Base-by-base conservation (phyloP, 2,888 invertebrate genomes). In the Pecten maximus region DNA sequence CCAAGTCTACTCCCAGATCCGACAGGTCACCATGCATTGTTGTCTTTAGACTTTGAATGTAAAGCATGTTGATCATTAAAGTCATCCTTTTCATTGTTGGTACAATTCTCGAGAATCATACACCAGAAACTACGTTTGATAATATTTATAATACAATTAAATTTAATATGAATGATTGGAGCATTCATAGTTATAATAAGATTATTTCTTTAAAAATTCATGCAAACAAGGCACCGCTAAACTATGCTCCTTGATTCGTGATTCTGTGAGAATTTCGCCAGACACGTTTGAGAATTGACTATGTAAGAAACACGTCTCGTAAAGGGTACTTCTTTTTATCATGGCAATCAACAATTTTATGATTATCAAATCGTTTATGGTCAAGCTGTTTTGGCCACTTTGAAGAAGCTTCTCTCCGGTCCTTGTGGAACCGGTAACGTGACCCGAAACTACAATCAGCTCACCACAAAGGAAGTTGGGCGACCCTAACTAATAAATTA, bases 291-390 rank as follows among this genome's bases (percentile, higher is more conserved):
- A 74, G 74, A 74, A 74, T 74, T 74, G 74, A 74, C 74, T 28
- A 10, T 6, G 16, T 74, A 74, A 74, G 74, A 74, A 28, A 28
- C 74, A 2, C 1, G 74, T 74, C 74, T 74, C 74, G 28, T 74
- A 74, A 74, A 74, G 74, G 74, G 74, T 74, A 35, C 74, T 74
- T 74, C 74, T 74, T 74, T 54, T 74, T 74, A 74, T 74, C 74
- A 10, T 74, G 74, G 35, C 74, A 28, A 74, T 74, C 74, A 74
- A 74, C 74, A 74, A 35, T 74, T 74, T 74, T 74, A 35, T 74
- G 74, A 74, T 74, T 28, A 74, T 74, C 74, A 74, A 74, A 74
- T 74, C 74, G 74, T 74, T 74, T 74, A 35, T 74, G 74, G 74
- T 74, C 74, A 74, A 74, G 74, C 74, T 28, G 74, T 74, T 44